Evolutionary conservation across 2,888 invertebrate species (phyloP).

Genomic region (Nycteola revayana): DNA sequence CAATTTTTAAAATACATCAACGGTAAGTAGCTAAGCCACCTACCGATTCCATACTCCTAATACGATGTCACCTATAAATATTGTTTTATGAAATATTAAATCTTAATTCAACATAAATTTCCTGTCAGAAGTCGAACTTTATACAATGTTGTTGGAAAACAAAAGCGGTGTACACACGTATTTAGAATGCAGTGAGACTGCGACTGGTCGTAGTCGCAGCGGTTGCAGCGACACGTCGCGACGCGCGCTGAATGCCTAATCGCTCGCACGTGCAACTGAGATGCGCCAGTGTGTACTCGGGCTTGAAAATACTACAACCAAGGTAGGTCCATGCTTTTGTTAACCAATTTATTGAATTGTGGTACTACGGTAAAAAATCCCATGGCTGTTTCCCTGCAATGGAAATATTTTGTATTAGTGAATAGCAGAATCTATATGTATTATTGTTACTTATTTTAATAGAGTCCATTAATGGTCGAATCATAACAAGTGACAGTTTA

Average conservation of each 20-base stretch:
- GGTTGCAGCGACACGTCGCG: slow-evolving; percentile 26
- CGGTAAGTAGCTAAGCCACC: not conserved
- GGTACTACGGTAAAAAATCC: too few relatives aligned
- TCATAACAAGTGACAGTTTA: too few relatives aligned
- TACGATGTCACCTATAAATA: too few relatives aligned
- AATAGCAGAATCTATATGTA: too few relatives aligned
- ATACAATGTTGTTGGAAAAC: slow-evolving; percentile 15
- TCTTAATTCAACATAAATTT: not conserved
- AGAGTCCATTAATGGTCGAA: too few relatives aligned
- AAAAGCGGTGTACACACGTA: slow-evolving; percentile 23
- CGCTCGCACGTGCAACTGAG: slow-evolving; percentile 40
- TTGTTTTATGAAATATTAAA: not conserved
- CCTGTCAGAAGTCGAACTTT: not conserved
- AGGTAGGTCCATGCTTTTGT: too few relatives aligned
- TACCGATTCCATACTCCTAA: too few relatives aligned
- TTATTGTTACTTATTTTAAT: too few relatives aligned
- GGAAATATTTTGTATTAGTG: too few relatives aligned
- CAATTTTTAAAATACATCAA: too few relatives aligned
- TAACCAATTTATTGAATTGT: too few relatives aligned
- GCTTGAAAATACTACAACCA: slow-evolving; percentile 18
- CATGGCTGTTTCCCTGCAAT: too few relatives aligned
- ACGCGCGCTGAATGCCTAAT: slow-evolving; percentile 51
- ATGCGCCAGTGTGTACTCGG: slow-evolving; percentile 24
- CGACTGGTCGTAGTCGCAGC: slow-evolving; percentile 15
- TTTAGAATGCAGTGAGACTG: slow-evolving; percentile 39